Conservation (phyloP, 2,113 vertebrate species). For the Oenanthe melanoleuca region DNA sequence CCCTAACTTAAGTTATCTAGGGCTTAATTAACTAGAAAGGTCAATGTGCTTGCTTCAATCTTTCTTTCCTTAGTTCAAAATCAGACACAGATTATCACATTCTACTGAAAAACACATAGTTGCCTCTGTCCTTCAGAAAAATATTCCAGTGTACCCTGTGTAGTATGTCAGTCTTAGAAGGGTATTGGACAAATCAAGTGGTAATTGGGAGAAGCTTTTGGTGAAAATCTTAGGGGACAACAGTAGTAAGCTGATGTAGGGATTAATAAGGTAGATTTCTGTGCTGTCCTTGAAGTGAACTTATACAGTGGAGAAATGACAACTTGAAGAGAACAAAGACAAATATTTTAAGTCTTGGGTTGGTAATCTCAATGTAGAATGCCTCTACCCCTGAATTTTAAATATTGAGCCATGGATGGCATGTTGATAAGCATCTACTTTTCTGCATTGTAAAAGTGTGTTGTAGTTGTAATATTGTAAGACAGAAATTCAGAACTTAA, state of each 20-base stretch:
- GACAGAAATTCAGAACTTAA: background rate
- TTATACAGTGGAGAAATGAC: background rate
- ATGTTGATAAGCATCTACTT: background rate
- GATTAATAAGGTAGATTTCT: background rate
- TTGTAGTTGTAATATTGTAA: background rate
- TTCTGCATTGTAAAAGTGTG: background rate
- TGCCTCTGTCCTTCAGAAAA: background rate
- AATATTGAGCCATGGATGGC: background rate
- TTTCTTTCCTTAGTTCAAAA: background rate
- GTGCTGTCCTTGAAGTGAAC: background rate
- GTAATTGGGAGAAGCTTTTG: rapidly evolving
- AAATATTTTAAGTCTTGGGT: background rate
- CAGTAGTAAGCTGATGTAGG: background rate
- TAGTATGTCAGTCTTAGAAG: background rate
- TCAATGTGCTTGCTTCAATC: background rate
- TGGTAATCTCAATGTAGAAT: background rate
- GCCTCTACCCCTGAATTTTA: background rate
- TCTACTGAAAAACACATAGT: background rate
- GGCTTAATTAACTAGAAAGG: background rate
- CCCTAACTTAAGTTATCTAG: background rate
- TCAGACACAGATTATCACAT: background rate
- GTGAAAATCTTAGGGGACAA: background rate
- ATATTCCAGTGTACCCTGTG: background rate
- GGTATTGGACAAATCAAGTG: background rate
- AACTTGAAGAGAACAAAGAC: background rate